Base-by-base conservation (phyloP, 35 echinoderm and acorn worm species). In the Hemicentrotus pulcherrimus region DNA sequence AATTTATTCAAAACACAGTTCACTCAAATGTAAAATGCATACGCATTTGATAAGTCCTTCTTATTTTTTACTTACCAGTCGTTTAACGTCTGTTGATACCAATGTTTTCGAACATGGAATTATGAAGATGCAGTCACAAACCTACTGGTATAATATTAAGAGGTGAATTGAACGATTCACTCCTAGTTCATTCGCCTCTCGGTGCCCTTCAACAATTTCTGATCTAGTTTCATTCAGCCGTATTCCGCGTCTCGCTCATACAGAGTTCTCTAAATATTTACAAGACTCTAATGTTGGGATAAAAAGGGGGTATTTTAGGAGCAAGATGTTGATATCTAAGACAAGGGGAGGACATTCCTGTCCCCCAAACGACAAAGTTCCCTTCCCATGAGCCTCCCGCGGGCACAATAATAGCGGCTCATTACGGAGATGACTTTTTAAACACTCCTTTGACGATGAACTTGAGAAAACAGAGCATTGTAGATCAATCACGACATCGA, bases 371-470 rank as follows among this genome's bases (percentile, higher is more conserved):
- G 65, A 22, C 65, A 28, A 78, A 8, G 19, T 78, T 28, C 28
- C 28, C 65, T 22, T 78, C 65, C 65, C 19, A 4, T 78, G 65
- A n/a, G 19, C 31, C 88, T 90, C 88, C 88, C 88, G 88, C 32
- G 88, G 88, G 88, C 88, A 9, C 88, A 90, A 90, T 90, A 90
- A 90, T 90, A 90, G 88, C 32, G 88, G 88, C 88, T 90, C 32
- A 90, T 90, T 90, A 90, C 46, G 6, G 31, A 90, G 88, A 90
- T 33, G 88, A 45, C 32, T 90, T 90, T 33, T 90, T 90, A 90
- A 90, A 90, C 88, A 90, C 33, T 31, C 31, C 24, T 45, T 90
- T 47, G 19, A 47, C 46, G 88, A 90, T 90, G 88, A 90, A 47
- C 32, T 47, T 90, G 46, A 90, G 11, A 90, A 45, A 33, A 90